Evolutionary conservation across 1,140 invertebrate genomes (phyloP).

Genomic region (Limonius californicus): DNA sequence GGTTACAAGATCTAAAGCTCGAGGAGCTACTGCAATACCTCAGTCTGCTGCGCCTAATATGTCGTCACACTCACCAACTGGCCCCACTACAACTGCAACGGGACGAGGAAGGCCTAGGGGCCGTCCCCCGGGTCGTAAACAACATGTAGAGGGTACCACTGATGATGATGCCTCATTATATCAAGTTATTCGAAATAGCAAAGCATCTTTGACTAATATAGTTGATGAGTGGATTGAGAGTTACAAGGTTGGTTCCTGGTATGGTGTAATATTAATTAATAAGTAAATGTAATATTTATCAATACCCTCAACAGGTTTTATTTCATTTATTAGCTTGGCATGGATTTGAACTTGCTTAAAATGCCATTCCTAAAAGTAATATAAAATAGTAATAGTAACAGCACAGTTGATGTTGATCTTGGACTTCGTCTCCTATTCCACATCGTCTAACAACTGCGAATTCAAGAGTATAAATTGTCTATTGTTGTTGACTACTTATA

Average conservation of each 20-base stretch:
- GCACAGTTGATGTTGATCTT: too few relatives aligned
- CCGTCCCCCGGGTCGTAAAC: conserved; percentile 49
- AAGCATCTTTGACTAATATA: conserved; percentile 76
- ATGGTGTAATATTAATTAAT: neutral
- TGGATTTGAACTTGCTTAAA: too few relatives aligned
- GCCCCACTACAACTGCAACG: conserved; percentile 18
- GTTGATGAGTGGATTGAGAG: conserved; percentile 99
- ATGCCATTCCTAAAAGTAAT: too few relatives aligned
- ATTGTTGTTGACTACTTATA: too few relatives aligned
- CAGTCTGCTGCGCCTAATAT: conserved; percentile 4
- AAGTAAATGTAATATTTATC: neutral
- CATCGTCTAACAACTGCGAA: too few relatives aligned
- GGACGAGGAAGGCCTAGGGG: conserved; percentile 40
- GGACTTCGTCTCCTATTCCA: too few relatives aligned
- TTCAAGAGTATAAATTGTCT: too few relatives aligned
- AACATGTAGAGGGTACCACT: conserved; percentile 41
- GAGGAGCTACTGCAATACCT: conserved; percentile 44
- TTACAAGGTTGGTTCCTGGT: conserved; percentile 71
- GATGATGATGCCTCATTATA: conserved; percentile 79
- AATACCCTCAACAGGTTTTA: too few relatives aligned
- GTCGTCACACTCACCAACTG: conserved; percentile 33
- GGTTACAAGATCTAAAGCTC: conserved; percentile 50
- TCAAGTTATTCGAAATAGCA: conserved; percentile 74
- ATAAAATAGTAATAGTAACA: too few relatives aligned
- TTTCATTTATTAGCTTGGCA: conserved; percentile 4